A percentile compares a stretch with the other conserved stretches of the same genome.
phyloP scores from a whole-genome alignment of 2,888 invertebrate genomes.

The Parochlus steinenii region DNA sequence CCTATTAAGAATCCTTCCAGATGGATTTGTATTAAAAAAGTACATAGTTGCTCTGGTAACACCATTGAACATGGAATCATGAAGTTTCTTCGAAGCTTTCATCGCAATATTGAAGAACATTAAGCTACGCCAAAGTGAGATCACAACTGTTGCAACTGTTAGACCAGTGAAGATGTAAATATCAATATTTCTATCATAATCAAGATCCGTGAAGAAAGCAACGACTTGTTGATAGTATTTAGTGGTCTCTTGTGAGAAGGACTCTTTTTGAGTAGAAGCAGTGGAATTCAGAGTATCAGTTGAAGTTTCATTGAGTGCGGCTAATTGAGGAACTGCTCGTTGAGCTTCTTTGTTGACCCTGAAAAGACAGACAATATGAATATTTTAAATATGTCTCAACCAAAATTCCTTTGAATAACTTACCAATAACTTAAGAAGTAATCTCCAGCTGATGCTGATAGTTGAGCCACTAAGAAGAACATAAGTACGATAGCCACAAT shows the following conservation, averaged over 20 bases:
- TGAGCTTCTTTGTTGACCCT: constrained; percentile 42
- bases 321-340: constrained; percentile 12
- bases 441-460: constrained; percentile 55
- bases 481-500: constrained; percentile 40
- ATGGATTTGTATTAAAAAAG: constrained; percentile 79
- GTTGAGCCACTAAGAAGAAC: constrained; percentile 48
- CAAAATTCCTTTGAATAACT: constrained; percentile 29
- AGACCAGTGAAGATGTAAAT: constrained; percentile 35
- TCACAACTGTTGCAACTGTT: constrained; percentile 28
- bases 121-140: constrained; percentile 28
- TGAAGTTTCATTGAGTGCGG: background rate
- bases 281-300: too few species aligned
- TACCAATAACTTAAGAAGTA: constrained; percentile 66
- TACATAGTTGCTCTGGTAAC: constrained; percentile 66
- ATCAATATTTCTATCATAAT: constrained; percentile 16
- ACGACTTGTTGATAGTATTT: background rate
- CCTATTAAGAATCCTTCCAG: constrained; percentile 66
- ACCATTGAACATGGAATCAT: constrained; percentile 69
- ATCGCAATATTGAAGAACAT: constrained; percentile 43
- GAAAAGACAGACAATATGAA: constrained; percentile 28
- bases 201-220: constrained; percentile 17
- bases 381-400: constrained; percentile 16
- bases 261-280: background rate
- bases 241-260: background rate
- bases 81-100: constrained; percentile 58